Evolutionary conservation across 2,113 vertebrate species (phyloP).

Genomic region (Synodontis membranacea): DNA sequence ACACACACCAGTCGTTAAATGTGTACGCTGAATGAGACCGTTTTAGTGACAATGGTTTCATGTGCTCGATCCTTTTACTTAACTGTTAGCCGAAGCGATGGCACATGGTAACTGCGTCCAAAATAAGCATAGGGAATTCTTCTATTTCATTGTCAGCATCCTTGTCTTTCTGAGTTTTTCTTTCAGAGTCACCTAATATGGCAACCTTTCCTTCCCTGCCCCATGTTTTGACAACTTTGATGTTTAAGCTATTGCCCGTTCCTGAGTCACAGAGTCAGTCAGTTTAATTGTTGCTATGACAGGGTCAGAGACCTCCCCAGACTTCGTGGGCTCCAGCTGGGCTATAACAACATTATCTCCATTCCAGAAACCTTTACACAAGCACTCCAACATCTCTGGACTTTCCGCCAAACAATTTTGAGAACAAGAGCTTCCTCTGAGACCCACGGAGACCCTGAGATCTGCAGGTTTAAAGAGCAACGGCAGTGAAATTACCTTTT

Average conservation of each 20-base stretch:
- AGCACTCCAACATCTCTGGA: background rate
- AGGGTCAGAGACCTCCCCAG: slow-evolving; percentile 54
- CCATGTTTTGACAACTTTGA: slow-evolving; percentile 39
- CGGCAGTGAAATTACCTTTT: background rate
- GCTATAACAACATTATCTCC: slow-evolving; percentile 64
- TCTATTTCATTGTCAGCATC: slow-evolving; percentile 12
- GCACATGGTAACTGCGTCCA: background rate
- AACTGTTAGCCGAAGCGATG: background rate
- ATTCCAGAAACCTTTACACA: slow-evolving; percentile 45
- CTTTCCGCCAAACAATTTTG: slow-evolving; percentile 25
- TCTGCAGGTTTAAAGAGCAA: slow-evolving; percentile 45
- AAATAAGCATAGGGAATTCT: background rate
- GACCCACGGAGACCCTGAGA: slow-evolving; percentile 9
- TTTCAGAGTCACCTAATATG: slow-evolving; percentile 7
- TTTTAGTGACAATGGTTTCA: background rate
- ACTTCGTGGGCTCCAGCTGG: slow-evolving; percentile 58
- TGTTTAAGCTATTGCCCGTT: slow-evolving; percentile 17
- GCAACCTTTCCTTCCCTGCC: background rate
- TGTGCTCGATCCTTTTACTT: background rate
- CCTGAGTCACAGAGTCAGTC: slow-evolving; percentile 64
- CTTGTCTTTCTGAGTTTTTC: background rate
- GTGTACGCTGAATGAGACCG: background rate
- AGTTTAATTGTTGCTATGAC: slow-evolving; percentile 54
- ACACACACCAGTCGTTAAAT: background rate
- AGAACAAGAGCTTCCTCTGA: background rate